Evolutionary conservation across 2,113 vertebrate species (phyloP), one percentile per base, ranked within the genome.

Genomic region (Nothoprocta perdicaria): DNA sequence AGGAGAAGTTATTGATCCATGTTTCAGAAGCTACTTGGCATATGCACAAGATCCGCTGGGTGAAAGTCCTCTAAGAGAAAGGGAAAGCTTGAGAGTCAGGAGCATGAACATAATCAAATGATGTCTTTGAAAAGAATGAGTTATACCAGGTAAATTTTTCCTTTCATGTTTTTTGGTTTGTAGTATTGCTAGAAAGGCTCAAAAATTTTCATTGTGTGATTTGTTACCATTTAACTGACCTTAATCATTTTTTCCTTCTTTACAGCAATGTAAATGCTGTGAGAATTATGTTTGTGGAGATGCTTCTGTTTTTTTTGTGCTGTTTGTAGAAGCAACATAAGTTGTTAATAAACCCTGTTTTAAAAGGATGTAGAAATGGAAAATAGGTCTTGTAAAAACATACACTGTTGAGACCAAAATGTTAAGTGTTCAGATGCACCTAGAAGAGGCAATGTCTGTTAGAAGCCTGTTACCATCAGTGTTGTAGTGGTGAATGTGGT

Each of bases 151-250:
- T 82, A 83, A 82, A 50, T 33, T 17, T 52, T 73, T 33, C 6
- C 2, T 16, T 61, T 63, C 1, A 2, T 63, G 6, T 3, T 38
- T 40, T 58, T 33, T 43, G 7, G 23, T 57, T 45, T 77, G 1
- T 60, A 76, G 31, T 6, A 2, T 58, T 85, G 12, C 19, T 86
- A 33, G 65, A 31, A 58, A 46, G 21, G 2, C 27, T 88, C 62
- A 55, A 60, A 48, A 1, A 19, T 88, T 73, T 73, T 85, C 4
- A n/a, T 4, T 4, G 2, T 4, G 4, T 69, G 0, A 0, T 69
- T 26, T n/a, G 10, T 67, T 90, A 60, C 40, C 2, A 50, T 73
- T 48, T 17, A 62, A 4, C 17, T 58, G 31, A 7, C 15, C 52
- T 85, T 69, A 68, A 27, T 40, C 66, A 13, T 18, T 78, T 77